Evolutionary conservation across 2,113 vertebrate species (phyloP), one percentile per base, ranked within the genome.

Genomic region (Cheirogaleus medius): DNA sequence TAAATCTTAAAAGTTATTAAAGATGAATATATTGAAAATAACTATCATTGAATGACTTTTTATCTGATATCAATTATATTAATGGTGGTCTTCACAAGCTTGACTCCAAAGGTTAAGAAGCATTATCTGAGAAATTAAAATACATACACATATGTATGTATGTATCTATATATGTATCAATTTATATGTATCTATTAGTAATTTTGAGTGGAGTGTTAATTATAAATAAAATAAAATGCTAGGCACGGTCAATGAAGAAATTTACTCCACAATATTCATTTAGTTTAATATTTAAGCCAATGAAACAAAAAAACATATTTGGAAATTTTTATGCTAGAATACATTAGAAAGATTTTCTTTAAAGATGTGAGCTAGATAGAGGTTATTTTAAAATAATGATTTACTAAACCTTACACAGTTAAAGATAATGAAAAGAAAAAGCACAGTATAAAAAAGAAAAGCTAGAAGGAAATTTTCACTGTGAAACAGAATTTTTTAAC

Each of bases 311-410:
- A 56, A 20, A 60, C 20, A 10, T 78, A 44, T 78, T 78, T 80
- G 39, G 18, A 80, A 89, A 52, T 82, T 88, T 88, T 95, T 73
- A 76, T 81, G 13, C 13, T 5, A n/a, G 20, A 69, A 8, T 93
- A 15, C 8, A 74, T 83, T 71, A 96, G 47, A 86, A 92, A 91
- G 29, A 64, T 85, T 88, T 80, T 49, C 76, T 93, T 92, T 93
- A 82, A 49, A 44, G 32, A 44, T 9, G 42, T 39, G 15, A 37
- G 34, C 84, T 81, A 77, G 12, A 68, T 49, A 77, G 5, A 66
- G 49, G 20, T 69, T 37, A 93, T 71, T 96, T 92, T 58, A 52
- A 94, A 95, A 52, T 64, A 17, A 56, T 90, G 12, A 18, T 63
- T 94, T 93, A 68, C 42, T 37, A 64, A 69, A 69, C 42, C 66